Base-by-base conservation (phyloP, 2,888 invertebrate genomes). In the Noctua fimbriata region DNA sequence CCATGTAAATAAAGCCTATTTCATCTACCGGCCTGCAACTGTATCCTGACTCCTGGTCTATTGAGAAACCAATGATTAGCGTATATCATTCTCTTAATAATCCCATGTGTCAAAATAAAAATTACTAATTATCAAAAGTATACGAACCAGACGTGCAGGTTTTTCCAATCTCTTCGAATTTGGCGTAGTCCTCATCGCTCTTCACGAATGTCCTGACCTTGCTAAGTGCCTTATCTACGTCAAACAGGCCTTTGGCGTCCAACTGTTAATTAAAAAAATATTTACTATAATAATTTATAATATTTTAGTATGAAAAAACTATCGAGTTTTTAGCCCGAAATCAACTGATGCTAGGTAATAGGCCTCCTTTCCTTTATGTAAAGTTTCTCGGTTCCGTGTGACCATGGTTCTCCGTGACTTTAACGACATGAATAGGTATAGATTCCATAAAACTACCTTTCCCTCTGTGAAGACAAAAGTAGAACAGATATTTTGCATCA, bases 101-200 rank as follows among this genome's bases (percentile, higher is more conserved):
- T 7, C 28, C 28, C 16, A 60, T 2, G 4, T 75, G 5, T 44
- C 24, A 65, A 82, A 44, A 49, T 49, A 6, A n/a, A 73, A 81
- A 44, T 66, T 9, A 66, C 9, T 18, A 63, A 32, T 32, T 73
- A 32, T 52, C 24, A 18, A 47, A 44, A 32, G 44, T 44, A 67
- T 60, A 89, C 78, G n/a, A 58, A 90, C 91, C 91, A 83, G 86
- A 83, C 52, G 81, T 36, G 75, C 91, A 90, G 9, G 24, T 1
- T 32, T 83, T 88, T 58, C 58, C 83, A 58, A 87, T 76, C 44
- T 83, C 81, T 63, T 80, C 79, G 47, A 83, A 79, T 66, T 86
- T 85, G 1, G 83, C 85, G n/a, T 73, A 74, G 21, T 88, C 88
- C 5, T 86, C 88, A 10, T 85, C 82, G 28, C 69, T 83, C 28